A percentile compares a stretch with the other conserved stretches of the same genome.
Evolutionary conservation across 2,113 vertebrate species (phyloP).

Genomic region (Columba livia): DNA sequence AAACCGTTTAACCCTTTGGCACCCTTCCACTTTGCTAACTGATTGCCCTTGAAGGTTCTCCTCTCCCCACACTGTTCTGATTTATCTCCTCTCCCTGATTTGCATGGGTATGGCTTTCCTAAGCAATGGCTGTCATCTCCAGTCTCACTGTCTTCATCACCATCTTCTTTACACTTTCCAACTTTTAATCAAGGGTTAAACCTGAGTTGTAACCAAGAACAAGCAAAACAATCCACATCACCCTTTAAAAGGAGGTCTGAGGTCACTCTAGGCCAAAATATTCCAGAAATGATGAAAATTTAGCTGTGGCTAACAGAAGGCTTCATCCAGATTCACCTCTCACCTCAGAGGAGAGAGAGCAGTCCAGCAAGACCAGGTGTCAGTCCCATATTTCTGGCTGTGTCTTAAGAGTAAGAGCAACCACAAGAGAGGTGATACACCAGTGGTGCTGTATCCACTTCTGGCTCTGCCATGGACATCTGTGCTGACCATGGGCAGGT

Average conservation of each 20-base stretch:
- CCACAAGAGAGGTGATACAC: background rate
- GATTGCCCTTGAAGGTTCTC: background rate
- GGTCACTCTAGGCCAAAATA: background rate
- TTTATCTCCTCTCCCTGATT: background rate
- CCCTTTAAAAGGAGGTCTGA: background rate
- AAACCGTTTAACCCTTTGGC: slow-evolving; percentile 15
- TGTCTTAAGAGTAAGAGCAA: background rate
- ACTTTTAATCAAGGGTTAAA: too few species aligned
- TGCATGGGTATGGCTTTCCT: background rate
- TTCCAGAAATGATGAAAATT: background rate
- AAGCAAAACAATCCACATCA: background rate
- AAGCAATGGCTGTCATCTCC: background rate
- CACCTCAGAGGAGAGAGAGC: background rate
- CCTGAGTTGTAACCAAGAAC: background rate
- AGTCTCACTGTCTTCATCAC: background rate
- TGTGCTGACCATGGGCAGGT: background rate
- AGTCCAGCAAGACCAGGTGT: background rate
- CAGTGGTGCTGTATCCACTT: background rate
- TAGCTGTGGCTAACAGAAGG: background rate
- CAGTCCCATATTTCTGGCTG: background rate
- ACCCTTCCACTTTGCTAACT: background rate
- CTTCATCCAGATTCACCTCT: background rate
- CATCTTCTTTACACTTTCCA: background rate
- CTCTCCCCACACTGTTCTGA: background rate
- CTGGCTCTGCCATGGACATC: background rate